Percentiles rank a stretch among this genome's conserved stretches.
These are phyloP conservation scores for Sebastes fasciatus DNA, from an alignment of 2,113 vertebrate species.

Conservation along the genomic window DNA sequence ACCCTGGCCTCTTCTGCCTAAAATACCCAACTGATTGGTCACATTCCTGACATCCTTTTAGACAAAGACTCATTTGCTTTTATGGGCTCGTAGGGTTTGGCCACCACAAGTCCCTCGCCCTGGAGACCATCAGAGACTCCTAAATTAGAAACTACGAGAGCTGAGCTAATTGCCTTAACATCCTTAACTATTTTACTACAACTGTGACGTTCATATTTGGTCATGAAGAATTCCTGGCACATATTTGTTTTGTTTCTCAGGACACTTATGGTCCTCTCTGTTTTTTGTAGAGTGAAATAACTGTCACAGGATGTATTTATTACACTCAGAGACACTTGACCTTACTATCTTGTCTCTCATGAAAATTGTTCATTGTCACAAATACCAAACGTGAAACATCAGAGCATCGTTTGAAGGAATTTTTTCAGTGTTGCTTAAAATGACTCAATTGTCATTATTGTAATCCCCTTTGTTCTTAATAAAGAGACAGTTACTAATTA, in stretches of 20 bases:
- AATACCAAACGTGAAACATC: constrained; percentile 45
- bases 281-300: constrained; percentile 62
- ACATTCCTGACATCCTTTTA: constrained; percentile 83
- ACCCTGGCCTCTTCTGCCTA: constrained; percentile 77
- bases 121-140: constrained; percentile 67
- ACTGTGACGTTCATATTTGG: constrained; percentile 80
- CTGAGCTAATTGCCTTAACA: constrained; percentile 68
- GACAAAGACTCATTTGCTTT: constrained; percentile 73
- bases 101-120: constrained; percentile 62
- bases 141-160: constrained; percentile 70
- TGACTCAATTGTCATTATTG: constrained; percentile 58
- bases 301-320: constrained; percentile 47
- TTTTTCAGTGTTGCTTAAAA: constrained; percentile 49
- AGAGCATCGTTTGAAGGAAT: constrained; percentile 27
- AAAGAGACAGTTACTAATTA: constrained; percentile 75
- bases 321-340: constrained; percentile 33
- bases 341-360: constrained; percentile 52
- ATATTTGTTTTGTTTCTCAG: constrained; percentile 70
- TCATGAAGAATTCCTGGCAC: constrained; percentile 57
- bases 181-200: constrained; percentile 67
- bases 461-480: constrained; percentile 60
- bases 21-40: constrained; percentile 88
- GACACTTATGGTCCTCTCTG: constrained; percentile 55
- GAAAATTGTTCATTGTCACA: constrained; percentile 42
- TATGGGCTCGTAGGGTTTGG: constrained; percentile 73